Base-by-base conservation (phyloP, 2,113 vertebrate species). In the Tauraco erythrolophus region DNA sequence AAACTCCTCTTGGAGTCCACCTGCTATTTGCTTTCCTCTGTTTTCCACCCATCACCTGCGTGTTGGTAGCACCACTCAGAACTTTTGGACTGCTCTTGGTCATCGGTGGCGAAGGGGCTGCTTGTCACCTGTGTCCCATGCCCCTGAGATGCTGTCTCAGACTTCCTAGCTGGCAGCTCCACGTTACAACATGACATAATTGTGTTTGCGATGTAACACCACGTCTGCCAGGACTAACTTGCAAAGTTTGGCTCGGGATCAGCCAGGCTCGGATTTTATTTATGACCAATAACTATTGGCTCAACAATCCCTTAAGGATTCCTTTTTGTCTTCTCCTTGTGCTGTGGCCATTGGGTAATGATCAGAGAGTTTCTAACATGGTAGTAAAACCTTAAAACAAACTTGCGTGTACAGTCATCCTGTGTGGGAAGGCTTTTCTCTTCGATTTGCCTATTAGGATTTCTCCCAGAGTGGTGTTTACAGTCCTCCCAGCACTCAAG, bases 171-270 rank as follows among this genome's bases (percentile, higher is more conserved):
- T 95, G 89, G 84, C 81, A 86, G 78, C 53, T 79, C 21, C 19
- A 1, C 31, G 1, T 89, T 54, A 43, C 56, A 69, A 7, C 43
- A 5, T 86, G 96, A 96, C 81, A 77, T 78, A 77, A 94, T 22
- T 54, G 28, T 21, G 53, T 9, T 94, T 71, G 94, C 27, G 62
- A 90, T 80, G 69, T 76, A 87, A 66, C 88, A 56, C 53, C 84
- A 13, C 9, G 41, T 54, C 97, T 97, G 93, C 96, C 90, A 86
- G 92, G 88, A 97, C 88, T 83, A 77, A 91, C 81, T 95, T 48
- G 41, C 69, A 79, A 11, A 7, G 51, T 69, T 71, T 94, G 94
- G 76, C 87, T 74, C 1, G 0, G 77, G 27, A 88, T 68, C 96
- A 96, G n/a, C 62, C 66, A 11, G 80, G 76, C 91, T 94, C 3